These are phyloP conservation scores for Euphonia xanthogaster DNA, from an alignment of 2,797 vertebrate species.

Conservation along the genomic window DNA sequence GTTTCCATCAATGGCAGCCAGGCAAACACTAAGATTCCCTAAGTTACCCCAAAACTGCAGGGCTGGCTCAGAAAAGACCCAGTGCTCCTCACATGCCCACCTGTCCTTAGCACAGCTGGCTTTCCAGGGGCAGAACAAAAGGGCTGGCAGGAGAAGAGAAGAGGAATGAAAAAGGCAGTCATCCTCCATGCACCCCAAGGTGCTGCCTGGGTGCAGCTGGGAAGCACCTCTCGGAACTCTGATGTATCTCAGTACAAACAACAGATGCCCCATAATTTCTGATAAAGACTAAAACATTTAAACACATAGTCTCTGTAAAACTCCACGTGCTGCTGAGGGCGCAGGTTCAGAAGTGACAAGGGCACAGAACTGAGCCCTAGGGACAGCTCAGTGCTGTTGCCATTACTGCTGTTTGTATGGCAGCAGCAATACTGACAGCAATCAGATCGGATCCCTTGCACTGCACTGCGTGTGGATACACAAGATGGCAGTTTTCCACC, in stretches of 20 bases:
- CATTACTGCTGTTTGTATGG: background rate
- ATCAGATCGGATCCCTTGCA: background rate
- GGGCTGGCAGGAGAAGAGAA: background rate
- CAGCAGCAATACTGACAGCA: background rate
- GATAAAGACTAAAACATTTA: background rate
- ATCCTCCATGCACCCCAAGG: fast-evolving
- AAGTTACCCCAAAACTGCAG: background rate
- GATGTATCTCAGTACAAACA: background rate
- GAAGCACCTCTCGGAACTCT: background rate
- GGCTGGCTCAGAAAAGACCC: background rate
- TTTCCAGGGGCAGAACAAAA: background rate
- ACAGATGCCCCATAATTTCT: background rate
- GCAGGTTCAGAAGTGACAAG: background rate
- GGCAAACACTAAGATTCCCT: background rate
- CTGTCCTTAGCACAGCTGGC: background rate
- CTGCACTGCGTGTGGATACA: background rate
- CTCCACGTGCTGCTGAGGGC: background rate
- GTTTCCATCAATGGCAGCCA: fast-evolving
- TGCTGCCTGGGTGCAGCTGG: background rate
- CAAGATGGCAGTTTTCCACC: slow-evolving; percentile 32
- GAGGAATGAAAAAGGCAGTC: background rate
- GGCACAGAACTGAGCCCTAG: background rate
- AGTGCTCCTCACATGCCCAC: background rate
- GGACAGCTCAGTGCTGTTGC: background rate
- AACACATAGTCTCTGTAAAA: background rate